phyloP scores from a whole-genome alignment of 2,888 invertebrate species.

The Aphrophora alni region DNA sequence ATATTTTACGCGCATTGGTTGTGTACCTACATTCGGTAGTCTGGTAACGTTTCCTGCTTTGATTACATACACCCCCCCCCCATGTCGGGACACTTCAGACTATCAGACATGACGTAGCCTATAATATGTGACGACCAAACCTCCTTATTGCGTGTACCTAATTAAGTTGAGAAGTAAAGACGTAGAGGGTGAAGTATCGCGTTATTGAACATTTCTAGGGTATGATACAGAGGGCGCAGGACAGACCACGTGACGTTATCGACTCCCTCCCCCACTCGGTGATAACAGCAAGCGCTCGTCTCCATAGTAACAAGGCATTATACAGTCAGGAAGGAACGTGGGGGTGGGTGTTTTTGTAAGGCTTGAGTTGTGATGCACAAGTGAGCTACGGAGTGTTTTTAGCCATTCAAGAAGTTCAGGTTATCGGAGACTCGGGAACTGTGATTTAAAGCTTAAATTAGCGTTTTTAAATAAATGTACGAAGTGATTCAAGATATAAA shows the following conservation, averaged over 20 bases:
- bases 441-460: neutral
- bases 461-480: neutral
- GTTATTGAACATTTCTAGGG: neutral
- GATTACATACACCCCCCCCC: neutral
- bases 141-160: neutral
- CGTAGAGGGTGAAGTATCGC: neutral
- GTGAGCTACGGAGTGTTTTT: neutral
- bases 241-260: neutral
- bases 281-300: slow-evolving; percentile 2
- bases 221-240: neutral
- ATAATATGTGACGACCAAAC: neutral
- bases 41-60: neutral
- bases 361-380: slow-evolving; percentile 4
- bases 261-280: slow-evolving; percentile 4
- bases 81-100: neutral
- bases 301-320: neutral
- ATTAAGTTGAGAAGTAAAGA: neutral
- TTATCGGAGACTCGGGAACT: neutral
- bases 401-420: neutral
- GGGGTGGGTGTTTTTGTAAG: neutral
- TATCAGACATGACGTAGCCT: neutral
- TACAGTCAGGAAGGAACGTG: neutral
- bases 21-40: no score
- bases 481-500: neutral
- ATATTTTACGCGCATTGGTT: no score